Evolutionary conservation across 2,888 invertebrate species (phyloP), one percentile per base, ranked within the genome.

Genomic region (Callosobruchus maculatus): DNA sequence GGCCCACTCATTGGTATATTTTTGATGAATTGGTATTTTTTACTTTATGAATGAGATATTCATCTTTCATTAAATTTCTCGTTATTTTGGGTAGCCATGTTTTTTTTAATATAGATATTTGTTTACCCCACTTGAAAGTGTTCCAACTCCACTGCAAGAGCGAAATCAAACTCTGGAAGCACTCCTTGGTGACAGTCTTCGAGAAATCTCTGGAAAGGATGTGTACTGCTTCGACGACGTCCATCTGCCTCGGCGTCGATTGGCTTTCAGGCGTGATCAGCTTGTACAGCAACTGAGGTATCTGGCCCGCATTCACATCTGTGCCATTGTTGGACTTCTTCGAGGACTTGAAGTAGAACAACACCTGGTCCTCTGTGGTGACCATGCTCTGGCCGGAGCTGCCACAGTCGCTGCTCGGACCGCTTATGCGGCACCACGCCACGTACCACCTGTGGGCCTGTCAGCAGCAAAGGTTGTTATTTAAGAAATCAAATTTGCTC

Each of bases 241-340:
- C 88, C 84, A 85, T 87, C 86, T 84, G 91, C 69, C 88, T 82
- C 0, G 88, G 83, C 0, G 89, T 88, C 67, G 90, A 88, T 80
- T 91, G 91, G 77, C 90, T 91, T 84, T 94, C 94, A 20, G 92
- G 91, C 0, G 92, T 91, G 13, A 93, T 89, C 22, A 93, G 89
- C 80, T 93, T 91, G 85, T 94, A 95, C 13, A 94, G 87, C 31
- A 99, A 88, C 83, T 96, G 96, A 0, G 99, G 99, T 81, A 99
- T 97, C 88, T 99, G 99, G 0, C 99, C 99, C 0, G 97, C 97
- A 85, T 97, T 97, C 0, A 98, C 96, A 84, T 99, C 98, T 0
- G 99, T 99, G 22, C 99, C 99, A 85, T 99, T 99, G 86, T 99
- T 99, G 0, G 98, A 98, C 87, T 96, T 95, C 85, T 97, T 97